A percentile compares a stretch with the other conserved stretches of the same genome.
These are phyloP conservation scores for Rhingia campestris DNA, from an alignment of 2,888 invertebrate species.

Conservation along the genomic window DNA sequence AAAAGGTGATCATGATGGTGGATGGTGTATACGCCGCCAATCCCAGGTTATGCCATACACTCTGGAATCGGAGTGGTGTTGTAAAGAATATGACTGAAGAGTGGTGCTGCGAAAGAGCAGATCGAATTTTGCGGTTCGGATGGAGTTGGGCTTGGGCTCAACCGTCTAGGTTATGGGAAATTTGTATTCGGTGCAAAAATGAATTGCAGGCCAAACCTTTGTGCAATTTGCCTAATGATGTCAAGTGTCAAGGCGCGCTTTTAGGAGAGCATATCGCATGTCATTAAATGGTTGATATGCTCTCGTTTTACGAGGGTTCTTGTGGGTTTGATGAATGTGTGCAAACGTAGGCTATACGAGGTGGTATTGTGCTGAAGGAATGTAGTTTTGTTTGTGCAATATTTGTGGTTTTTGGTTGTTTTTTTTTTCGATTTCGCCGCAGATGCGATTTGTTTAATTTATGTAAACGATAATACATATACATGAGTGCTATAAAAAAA, in stretches of 20 bases:
- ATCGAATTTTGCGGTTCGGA: constrained; percentile 53
- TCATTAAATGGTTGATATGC: not conserved
- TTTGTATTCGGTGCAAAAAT: constrained; percentile 11
- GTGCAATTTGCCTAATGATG: constrained; percentile 56
- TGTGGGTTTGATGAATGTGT: too few species aligned
- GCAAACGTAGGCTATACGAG: too few species aligned
- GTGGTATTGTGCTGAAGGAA: too few species aligned
- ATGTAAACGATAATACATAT: too few species aligned
- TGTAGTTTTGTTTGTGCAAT: too few species aligned
- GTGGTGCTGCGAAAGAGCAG: constrained; percentile 40
- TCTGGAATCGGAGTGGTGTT: constrained; percentile 12
- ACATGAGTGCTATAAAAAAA: too few species aligned
- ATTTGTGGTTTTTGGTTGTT: too few species aligned
- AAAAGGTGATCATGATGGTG: constrained; percentile 5
- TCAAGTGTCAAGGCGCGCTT: constrained; percentile 65
- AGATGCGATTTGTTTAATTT: too few species aligned
- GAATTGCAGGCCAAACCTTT: constrained; percentile 39
- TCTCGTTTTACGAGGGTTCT: not conserved
- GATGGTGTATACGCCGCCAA: constrained; percentile 16
- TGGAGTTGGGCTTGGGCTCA: constrained; percentile 14
- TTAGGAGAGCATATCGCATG: constrained; percentile 23
- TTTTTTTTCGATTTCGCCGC: too few species aligned
- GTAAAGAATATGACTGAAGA: constrained; percentile 22
- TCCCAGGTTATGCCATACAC: constrained; percentile 31
- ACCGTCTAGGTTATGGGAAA: constrained; percentile 50